Percentiles rank a stretch among this genome's conserved stretches.
Conservation (phyloP, 1,140 invertebrate genomes). For the Aphelinus atriplicis region DNA sequence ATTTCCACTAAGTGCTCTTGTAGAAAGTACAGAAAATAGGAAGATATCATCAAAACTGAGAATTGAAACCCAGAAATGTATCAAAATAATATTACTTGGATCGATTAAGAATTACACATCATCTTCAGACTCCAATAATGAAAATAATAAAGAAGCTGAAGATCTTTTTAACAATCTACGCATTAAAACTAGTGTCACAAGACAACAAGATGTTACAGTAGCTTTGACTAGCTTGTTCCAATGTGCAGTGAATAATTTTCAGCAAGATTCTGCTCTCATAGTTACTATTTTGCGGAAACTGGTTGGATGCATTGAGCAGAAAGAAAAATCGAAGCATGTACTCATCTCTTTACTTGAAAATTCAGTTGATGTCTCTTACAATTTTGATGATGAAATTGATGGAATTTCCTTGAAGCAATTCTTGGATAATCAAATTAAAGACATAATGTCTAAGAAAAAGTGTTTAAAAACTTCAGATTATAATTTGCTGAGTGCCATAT, state of each 20-base stretch:
- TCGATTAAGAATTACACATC: slow-evolving; percentile 28
- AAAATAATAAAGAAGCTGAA: slow-evolving; percentile 31
- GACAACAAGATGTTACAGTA: slow-evolving; percentile 38
- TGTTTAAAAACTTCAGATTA: slow-evolving; percentile 45
- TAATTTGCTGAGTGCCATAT: slow-evolving; percentile 46
- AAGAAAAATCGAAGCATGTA: slow-evolving; percentile 44
- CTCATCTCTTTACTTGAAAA: slow-evolving; percentile 42
- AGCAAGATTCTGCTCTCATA: slow-evolving; percentile 40
- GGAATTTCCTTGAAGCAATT: slow-evolving; percentile 47
- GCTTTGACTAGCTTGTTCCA: slow-evolving; percentile 46
- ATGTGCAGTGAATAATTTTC: slow-evolving; percentile 36
- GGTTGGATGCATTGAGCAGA: slow-evolving; percentile 41
- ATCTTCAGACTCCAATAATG: not conserved
- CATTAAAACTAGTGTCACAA: slow-evolving; percentile 22
- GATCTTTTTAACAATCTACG: slow-evolving; percentile 45
- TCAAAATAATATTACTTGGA: slow-evolving; percentile 48
- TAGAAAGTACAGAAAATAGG: slow-evolving; percentile 37
- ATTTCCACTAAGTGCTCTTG: slow-evolving; percentile 45
- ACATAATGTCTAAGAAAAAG: slow-evolving; percentile 44
- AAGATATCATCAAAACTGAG: slow-evolving; percentile 42
- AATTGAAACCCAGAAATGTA: slow-evolving; percentile 47
- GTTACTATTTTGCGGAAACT: slow-evolving; percentile 53
- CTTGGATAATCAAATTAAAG: slow-evolving; percentile 48
- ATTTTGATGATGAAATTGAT: slow-evolving; percentile 54
- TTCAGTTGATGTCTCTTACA: slow-evolving; percentile 46